A percentile compares a stretch with the other conserved stretches of the same genome.
These are phyloP conservation scores for Pyrocoelia pectoralis DNA, from an alignment of 2,888 invertebrate species.

Conservation along the genomic window DNA sequence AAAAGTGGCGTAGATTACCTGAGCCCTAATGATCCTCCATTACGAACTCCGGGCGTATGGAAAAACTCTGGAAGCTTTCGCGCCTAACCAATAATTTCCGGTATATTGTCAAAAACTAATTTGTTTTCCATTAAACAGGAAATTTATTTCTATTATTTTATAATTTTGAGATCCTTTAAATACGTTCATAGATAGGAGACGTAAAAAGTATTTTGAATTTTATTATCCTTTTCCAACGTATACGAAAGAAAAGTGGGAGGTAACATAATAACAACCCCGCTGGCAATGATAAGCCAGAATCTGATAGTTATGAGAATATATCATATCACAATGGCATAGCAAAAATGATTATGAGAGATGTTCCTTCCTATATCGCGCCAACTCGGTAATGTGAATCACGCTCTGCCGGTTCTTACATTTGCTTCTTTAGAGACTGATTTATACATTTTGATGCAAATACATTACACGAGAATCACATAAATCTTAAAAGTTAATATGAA, in stretches of 20 bases:
- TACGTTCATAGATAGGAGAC: slow-evolving; percentile 5
- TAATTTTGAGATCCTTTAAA: slow-evolving; percentile 22
- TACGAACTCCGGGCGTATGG: slow-evolving; percentile 52
- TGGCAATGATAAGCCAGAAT: slow-evolving; percentile 45
- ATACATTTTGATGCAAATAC: slow-evolving; percentile 56
- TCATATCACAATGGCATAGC: slow-evolving; percentile 60
- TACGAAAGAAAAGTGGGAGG: slow-evolving; percentile 36
- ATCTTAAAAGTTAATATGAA: slow-evolving; percentile 21
- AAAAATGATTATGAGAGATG: slow-evolving; percentile 61
- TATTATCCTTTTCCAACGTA: slow-evolving; percentile 26
- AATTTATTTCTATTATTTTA: slow-evolving; percentile 31
- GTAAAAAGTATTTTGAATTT: slow-evolving; percentile 14
- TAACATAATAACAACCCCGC: slow-evolving; percentile 43
- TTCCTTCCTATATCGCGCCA: slow-evolving; percentile 58
- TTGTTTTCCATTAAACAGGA: slow-evolving; percentile 32
- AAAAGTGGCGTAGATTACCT: slow-evolving; percentile 59
- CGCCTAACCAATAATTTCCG: slow-evolving; percentile 32
- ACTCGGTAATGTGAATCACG: slow-evolving; percentile 58
- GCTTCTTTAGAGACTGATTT: slow-evolving; percentile 55
- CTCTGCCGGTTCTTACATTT: slow-evolving; percentile 57
- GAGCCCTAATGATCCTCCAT: slow-evolving; percentile 60
- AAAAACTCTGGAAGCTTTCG: slow-evolving; percentile 46
- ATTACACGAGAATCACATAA: slow-evolving; percentile 44
- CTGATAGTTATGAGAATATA: slow-evolving; percentile 50
- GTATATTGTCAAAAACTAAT: slow-evolving; percentile 28